Percentiles rank a stretch among this genome's conserved stretches.
These are phyloP conservation scores for Oncorhynchus mykiss DNA, from an alignment of 2,113 vertebrate species.

Conservation along the genomic window DNA sequence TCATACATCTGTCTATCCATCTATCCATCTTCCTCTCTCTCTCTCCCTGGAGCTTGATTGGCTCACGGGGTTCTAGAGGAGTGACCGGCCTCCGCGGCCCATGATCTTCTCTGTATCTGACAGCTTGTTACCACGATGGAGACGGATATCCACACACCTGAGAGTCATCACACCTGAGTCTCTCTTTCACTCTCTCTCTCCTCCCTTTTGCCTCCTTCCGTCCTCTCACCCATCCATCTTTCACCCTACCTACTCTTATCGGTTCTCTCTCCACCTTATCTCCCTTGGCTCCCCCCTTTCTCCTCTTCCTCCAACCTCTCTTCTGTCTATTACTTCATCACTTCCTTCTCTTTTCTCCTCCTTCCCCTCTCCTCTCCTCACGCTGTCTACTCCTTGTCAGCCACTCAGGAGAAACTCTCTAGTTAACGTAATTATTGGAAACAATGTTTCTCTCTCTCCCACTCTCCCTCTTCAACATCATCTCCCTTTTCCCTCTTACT, in stretches of 20 bases:
- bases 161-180: conserved; percentile 16
- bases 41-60: conserved; percentile 49
- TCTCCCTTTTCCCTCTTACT: conserved; percentile 20
- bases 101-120: conserved; percentile 63
- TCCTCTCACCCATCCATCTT: neutral
- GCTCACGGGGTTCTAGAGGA: conserved; percentile 52
- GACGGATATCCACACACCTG: conserved; percentile 62
- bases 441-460: conserved; percentile 12
- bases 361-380: neutral
- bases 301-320: neutral
- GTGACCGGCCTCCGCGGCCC: conserved; percentile 64
- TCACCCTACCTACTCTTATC: neutral
- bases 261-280: neutral
- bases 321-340: neutral
- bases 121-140: conserved; percentile 73
- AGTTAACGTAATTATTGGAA: too few species aligned
- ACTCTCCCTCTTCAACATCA: conserved; percentile 5
- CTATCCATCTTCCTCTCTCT: conserved; percentile 7
- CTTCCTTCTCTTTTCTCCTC: neutral
- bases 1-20: neutral
- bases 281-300: neutral
- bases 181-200: conserved; percentile 8
- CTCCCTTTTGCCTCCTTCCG: neutral
- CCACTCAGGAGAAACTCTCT: too few species aligned
- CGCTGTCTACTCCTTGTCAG: neutral